Base-by-base conservation (phyloP, 1,140 invertebrate species). In the Drosophila repleta region DNA sequence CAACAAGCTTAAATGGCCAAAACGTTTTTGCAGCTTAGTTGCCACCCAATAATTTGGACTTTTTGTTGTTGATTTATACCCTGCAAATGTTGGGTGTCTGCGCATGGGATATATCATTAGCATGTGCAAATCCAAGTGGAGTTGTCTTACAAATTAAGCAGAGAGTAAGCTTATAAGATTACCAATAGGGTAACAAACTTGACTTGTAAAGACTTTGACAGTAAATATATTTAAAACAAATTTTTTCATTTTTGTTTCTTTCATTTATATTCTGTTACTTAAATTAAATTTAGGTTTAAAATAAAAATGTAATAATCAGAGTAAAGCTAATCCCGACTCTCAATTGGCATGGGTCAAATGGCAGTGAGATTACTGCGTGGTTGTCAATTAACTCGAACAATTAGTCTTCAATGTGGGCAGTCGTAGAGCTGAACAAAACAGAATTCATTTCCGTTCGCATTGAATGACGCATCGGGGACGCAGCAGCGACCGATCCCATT, bases 1-100 rank as follows among this genome's bases (percentile, higher is more conserved):
- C 79, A 74, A 85, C 82, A 85, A 82, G 74, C 87, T 87, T 82
- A 67, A 85, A 74, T 84, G 73, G 68, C 76, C 65, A 70, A 77
- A 81, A 77, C 77, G 73, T 56, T 79, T 76, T 75, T 58, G 49
- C 43, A 35, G 62, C 52, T 76, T 73, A 74, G 80, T 66, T 71
- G 73, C 80, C 80, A 80, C 73, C 80, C 81, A 85, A 77, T 74
- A 39, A 46, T 70, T 65, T 69, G 20, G 29, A 41, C 60, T 17
- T 41, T 29, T 58, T 71, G 64, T 58, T 71, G 64, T 57, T 62
- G 4, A 46, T 48, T 21, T 21, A 58, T 71, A 64, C 74, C 48
- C 39, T 58, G n/a, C 43, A 52, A 39, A 15, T 35, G 32, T 35
- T 6, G 11, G 6, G 3, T 35, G 32, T 35, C 32, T 11, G 15